These are phyloP conservation scores for Polymixis lichenea DNA, from an alignment of 2,888 invertebrate genomes.

Conservation along the genomic window DNA sequence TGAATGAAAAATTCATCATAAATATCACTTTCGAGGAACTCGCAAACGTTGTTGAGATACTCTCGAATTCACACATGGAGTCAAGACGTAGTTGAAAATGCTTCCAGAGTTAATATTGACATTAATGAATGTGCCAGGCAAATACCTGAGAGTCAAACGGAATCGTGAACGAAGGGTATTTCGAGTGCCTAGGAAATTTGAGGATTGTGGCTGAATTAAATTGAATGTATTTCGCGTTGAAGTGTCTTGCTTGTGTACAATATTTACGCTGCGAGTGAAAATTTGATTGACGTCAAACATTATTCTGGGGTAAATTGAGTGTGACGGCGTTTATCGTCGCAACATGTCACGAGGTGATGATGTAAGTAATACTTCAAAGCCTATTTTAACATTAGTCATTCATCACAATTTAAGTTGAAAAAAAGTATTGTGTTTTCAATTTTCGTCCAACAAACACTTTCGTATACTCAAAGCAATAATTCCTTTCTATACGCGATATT, in stretches of 20 bases:
- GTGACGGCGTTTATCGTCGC: not conserved
- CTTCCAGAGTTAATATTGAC: constrained; percentile 73
- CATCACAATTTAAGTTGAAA: not conserved
- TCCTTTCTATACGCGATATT: not conserved
- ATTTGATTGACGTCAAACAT: constrained; percentile 19
- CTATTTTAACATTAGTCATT: not conserved
- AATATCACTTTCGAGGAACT: constrained; percentile 51
- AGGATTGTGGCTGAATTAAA: constrained; percentile 42
- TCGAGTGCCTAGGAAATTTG: constrained; percentile 62
- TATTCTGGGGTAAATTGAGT: constrained; percentile 17
- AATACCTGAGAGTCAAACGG: constrained; percentile 69
- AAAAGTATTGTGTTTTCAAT: not conserved
- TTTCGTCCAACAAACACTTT: not conserved
- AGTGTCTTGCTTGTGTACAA: not conserved
- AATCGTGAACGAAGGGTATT: constrained; percentile 64
- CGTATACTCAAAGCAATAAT: constrained; percentile 1
- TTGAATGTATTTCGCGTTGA: constrained; percentile 46
- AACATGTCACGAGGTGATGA: constrained; percentile 4
- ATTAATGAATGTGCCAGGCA: constrained; percentile 72
- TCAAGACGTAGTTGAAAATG: constrained; percentile 62
- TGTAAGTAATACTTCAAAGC: constrained; percentile 12
- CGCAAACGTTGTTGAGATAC: constrained; percentile 31
- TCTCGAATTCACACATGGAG: constrained; percentile 54
- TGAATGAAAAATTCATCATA: constrained; percentile 60
- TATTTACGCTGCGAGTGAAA: constrained; percentile 7